These are phyloP conservation scores for Thaumatotibia leucotreta DNA, from an alignment of 1,140 invertebrate genomes.

Conservation along the genomic window DNA sequence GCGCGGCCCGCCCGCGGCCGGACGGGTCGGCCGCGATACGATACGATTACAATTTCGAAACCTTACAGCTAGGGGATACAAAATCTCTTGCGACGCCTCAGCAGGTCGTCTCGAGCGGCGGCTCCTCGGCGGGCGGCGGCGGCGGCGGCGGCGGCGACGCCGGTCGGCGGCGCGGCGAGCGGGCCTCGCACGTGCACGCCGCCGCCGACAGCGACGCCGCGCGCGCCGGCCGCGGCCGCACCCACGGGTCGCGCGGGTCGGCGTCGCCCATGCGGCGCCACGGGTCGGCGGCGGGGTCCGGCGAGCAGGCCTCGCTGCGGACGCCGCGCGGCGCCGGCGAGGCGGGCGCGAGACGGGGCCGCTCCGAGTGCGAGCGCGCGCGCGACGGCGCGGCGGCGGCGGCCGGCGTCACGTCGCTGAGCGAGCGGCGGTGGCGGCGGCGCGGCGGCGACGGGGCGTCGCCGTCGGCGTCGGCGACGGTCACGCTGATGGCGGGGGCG, in stretches of 20 bases:
- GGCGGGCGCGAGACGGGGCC: constrained; percentile 14
- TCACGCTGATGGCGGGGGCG: too few relatives aligned
- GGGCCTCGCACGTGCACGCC: constrained; percentile 45
- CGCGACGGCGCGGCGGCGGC: constrained; percentile 34
- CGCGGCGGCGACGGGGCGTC: constrained; percentile 19
- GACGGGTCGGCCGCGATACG: constrained; percentile 50
- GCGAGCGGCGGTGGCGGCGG: constrained; percentile 41
- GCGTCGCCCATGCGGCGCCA: constrained; percentile 14
- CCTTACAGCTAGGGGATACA: constrained; percentile 64
- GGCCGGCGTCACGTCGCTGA: constrained; percentile 53
- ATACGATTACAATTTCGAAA: constrained; percentile 70
- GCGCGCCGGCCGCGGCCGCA: constrained; percentile 20
- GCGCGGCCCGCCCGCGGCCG: constrained; percentile 13
- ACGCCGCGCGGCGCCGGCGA: constrained; percentile 16
- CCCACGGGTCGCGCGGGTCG: constrained; percentile 46
- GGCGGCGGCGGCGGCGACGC: constrained; percentile 45
- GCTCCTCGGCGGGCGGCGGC: constrained; percentile 34
- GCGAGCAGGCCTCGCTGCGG: constrained; percentile 37
- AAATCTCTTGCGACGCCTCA: constrained; percentile 55
- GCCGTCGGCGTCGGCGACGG: constrained; percentile 42
- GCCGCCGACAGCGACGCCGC: neutral
- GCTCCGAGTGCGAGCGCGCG: constrained; percentile 20
- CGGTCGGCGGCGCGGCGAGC: constrained; percentile 39
- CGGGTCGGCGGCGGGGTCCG: constrained; percentile 27
- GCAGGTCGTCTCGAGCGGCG: constrained; percentile 61